Evolutionary conservation across 2,888 invertebrate species (phyloP).

Genomic region (Drosophila rubida): DNA sequence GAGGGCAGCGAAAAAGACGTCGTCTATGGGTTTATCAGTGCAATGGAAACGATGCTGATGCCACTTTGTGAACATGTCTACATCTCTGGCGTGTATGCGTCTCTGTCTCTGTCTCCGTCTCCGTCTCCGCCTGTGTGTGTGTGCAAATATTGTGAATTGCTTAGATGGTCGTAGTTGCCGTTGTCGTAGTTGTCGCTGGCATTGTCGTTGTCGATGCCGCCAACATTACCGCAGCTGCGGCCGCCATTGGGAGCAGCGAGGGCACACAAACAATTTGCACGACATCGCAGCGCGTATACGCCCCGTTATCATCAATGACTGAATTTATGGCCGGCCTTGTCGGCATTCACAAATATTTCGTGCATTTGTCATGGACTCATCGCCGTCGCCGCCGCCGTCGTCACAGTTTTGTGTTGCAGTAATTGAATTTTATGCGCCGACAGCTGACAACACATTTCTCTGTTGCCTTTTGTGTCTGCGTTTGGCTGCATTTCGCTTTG

Average conservation of each 20-base stretch:
- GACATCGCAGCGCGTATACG: slow-evolving; percentile 59
- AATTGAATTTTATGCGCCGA: slow-evolving; percentile 62
- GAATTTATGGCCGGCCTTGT: slow-evolving; percentile 64
- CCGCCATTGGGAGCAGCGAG: slow-evolving; percentile 3
- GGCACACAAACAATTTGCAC: slow-evolving; percentile 54
- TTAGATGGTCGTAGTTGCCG: slow-evolving; percentile 28
- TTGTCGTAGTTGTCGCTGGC: background rate
- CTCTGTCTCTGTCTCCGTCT: background rate
- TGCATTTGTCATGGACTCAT: slow-evolving; percentile 45
- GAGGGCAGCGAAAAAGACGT: slow-evolving; percentile 24
- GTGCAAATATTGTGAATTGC: slow-evolving; percentile 60
- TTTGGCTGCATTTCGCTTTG: slow-evolving; percentile 15
- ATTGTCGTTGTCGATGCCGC: slow-evolving; percentile 15
- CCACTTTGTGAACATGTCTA: slow-evolving; percentile 26
- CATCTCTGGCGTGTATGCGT: background rate
- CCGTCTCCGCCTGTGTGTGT: slow-evolving; percentile 8
- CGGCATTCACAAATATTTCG: slow-evolving; percentile 51
- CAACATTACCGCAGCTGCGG: slow-evolving; percentile 16
- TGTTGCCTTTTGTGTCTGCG: slow-evolving; percentile 10
- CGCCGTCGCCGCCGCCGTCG: slow-evolving; percentile 9
- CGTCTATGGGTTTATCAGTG: slow-evolving; percentile 50
- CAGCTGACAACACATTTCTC: slow-evolving; percentile 37
- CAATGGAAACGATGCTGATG: slow-evolving; percentile 47
- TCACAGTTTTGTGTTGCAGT: slow-evolving; percentile 12
- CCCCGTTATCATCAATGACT: slow-evolving; percentile 60